Conservation (phyloP, 2,113 vertebrate species). For the Vulpes ferrilata region DNA sequence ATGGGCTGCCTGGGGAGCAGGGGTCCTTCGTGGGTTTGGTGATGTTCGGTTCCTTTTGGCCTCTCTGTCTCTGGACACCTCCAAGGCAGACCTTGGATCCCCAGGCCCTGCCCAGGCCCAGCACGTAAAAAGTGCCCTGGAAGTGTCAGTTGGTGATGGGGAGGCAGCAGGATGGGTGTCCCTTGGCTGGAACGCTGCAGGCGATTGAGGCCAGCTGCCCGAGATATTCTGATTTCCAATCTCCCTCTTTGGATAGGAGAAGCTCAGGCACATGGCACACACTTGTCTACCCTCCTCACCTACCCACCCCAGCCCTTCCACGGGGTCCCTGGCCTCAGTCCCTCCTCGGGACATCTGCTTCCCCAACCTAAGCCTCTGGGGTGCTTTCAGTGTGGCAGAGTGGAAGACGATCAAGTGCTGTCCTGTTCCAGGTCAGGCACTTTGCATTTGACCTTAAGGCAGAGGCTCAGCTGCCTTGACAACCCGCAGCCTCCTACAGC, state of each 20-base stretch:
- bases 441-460: constrained; percentile 58
- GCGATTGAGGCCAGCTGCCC: neutral
- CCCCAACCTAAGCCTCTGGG: neutral
- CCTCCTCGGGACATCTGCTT: constrained; percentile 45
- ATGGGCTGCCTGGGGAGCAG: neutral
- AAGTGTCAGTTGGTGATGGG: neutral
- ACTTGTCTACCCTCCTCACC: neutral
- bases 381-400: rapidly evolving
- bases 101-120: neutral
- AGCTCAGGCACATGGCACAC: neutral
- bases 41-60: neutral
- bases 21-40: neutral
- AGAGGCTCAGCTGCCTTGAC: constrained; percentile 46
- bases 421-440: constrained; percentile 53
- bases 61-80: neutral
- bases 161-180: neutral
- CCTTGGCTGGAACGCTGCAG: neutral
- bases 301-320: neutral
- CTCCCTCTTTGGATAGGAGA: neutral
- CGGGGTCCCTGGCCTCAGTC: neutral
- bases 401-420: constrained; percentile 49
- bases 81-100: neutral
- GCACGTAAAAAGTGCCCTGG: neutral
- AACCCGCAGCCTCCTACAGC: neutral
- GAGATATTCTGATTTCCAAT: neutral